Conservation (phyloP, 2,888 invertebrate species). For the Serrognathus titanus region DNA sequence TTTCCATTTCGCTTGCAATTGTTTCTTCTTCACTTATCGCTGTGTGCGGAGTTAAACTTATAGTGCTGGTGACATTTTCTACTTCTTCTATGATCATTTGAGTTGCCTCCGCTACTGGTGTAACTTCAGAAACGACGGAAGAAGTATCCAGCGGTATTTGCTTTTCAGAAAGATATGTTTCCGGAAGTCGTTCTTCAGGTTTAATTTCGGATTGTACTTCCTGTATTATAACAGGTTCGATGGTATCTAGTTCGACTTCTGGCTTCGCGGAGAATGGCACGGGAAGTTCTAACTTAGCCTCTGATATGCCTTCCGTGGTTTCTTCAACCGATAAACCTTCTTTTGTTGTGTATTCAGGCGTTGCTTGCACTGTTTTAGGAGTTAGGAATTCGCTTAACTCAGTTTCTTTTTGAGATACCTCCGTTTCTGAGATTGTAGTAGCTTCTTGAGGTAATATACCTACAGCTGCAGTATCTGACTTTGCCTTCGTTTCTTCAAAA, state of each 20-base stretch:
- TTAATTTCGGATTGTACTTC: slow-evolving; percentile 68
- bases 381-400: slow-evolving; percentile 50
- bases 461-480: slow-evolving; percentile 54
- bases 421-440: slow-evolving; percentile 60
- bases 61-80: slow-evolving; percentile 39
- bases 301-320: slow-evolving; percentile 51
- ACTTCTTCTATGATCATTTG: slow-evolving; percentile 28
- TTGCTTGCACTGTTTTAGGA: slow-evolving; percentile 55
- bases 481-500: slow-evolving; percentile 46
- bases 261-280: slow-evolving; percentile 55
- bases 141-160: slow-evolving; percentile 49
- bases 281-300: slow-evolving; percentile 54
- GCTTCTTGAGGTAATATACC: slow-evolving; percentile 63
- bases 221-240: slow-evolving; percentile 63
- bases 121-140: slow-evolving; percentile 51
- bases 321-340: slow-evolving; percentile 65
- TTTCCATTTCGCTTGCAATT: slow-evolving; percentile 23
- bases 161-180: slow-evolving; percentile 72
- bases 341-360: slow-evolving; percentile 57
- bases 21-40: slow-evolving; percentile 40
- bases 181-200: slow-evolving; percentile 74
- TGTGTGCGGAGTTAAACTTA: slow-evolving; percentile 48
- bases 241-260: slow-evolving; percentile 60
- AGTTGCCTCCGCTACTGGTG: slow-evolving; percentile 47
- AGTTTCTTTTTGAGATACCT: slow-evolving; percentile 60